Evolutionary conservation across 53 echinoderm and acorn worm genomes (phyloP).

Genomic region (Stichopus horrens): DNA sequence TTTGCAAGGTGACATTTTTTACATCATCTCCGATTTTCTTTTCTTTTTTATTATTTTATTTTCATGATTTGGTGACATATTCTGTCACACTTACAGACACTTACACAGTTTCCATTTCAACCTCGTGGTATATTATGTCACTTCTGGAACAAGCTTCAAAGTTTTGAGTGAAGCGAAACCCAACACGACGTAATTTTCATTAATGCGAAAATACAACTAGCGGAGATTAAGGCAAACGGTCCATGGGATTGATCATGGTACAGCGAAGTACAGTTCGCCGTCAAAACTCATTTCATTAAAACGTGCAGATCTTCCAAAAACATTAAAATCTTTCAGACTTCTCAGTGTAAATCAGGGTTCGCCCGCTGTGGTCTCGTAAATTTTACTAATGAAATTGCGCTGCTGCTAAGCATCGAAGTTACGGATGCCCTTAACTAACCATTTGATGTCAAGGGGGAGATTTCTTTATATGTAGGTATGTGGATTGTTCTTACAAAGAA

Average conservation of each 20-base stretch:
- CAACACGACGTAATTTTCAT: conserved; percentile 37
- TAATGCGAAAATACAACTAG: conserved; percentile 3
- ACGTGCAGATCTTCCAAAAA: conserved; percentile 40
- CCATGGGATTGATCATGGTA: conserved; percentile 27
- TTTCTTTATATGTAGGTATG: not conserved
- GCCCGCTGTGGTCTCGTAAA: conserved; percentile 34
- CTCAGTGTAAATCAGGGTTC: conserved; percentile 40
- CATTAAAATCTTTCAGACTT: conserved; percentile 48
- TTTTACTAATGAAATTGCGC: conserved; percentile 47
- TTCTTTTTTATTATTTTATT: not conserved
- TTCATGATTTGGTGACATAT: not conserved
- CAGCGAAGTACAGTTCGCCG: conserved; percentile 26
- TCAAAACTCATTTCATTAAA: conserved; percentile 52
- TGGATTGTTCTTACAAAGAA: no score
- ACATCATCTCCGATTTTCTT: not conserved
- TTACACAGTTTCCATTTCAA: not conserved
- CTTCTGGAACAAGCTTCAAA: not conserved
- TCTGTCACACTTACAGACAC: conserved; percentile 9
- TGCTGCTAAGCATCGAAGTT: conserved; percentile 35
- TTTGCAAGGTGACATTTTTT: no score
- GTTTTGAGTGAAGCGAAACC: not conserved
- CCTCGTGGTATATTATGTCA: conserved; percentile 11
- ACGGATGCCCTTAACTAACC: conserved; percentile 20
- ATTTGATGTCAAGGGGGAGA: not conserved
- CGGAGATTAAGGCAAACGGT: conserved; percentile 21